Base-by-base conservation (phyloP, 1,140 invertebrate genomes). In the Drosophila azteca region DNA sequence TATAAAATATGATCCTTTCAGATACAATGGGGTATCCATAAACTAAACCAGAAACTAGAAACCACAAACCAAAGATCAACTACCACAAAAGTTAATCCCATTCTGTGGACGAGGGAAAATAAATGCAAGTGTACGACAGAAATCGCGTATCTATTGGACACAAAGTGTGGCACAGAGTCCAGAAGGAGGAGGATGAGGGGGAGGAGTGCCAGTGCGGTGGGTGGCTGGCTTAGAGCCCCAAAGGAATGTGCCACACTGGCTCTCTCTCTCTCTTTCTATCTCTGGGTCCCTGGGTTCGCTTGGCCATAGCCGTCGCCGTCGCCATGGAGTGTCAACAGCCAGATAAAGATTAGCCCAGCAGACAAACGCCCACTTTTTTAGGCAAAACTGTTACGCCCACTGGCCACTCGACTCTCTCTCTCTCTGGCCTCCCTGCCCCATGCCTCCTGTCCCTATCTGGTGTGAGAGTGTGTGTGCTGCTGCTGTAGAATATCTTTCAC, bases 291-390 rank as follows among this genome's bases (percentile, higher is more conserved):
- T 64, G 66, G 66, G 43, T 64, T 64, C 22, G 65, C 49, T 54
- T 54, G 75, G 51, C 55, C 59, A 41, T 53, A 54, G 73, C 55
- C 59, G 45, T 53, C 54, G 73, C 35, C 65, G 77, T 82, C 70
- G 79, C 83, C 79, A 83, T 85, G 78, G 83, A 88, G 83, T 88
- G 83, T 88, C 83, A 88, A 88, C 83, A 88, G 79, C 76, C 75
- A 88, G 83, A 88, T 88, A 88, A 88, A 88, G 83, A 88, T 88
- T 88, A 88, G 76, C 71, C 64, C 83, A 39, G 13, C 35, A 88
- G 79, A 88, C 83, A 88, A 88, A 88, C 83, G 83, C 83, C 83
- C 83, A 88, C 83, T 88, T 88, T 78, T 87, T 88, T 88, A 70
- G 77, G 76, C 63, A 63, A 58, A 58, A 71, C 75, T 79, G 75